Base-by-base conservation (phyloP, 1,140 invertebrate genomes). In the Aphaenogaster floridana region DNA sequence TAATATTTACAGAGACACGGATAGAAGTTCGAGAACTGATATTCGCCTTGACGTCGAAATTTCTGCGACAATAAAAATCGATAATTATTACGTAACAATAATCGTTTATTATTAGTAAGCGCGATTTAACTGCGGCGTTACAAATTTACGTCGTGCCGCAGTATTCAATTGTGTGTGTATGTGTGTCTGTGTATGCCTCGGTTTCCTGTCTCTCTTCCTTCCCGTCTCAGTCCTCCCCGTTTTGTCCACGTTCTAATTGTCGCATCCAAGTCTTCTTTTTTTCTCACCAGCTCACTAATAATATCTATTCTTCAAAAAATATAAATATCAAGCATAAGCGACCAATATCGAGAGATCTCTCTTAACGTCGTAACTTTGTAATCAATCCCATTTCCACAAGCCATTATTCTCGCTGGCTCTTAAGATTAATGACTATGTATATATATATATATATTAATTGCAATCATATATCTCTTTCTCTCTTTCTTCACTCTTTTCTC, bases 1-100 rank as follows among this genome's bases (percentile, higher is more conserved):
- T 94, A 95, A 95, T 95, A 95, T 95, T 94, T 95, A 95, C 95
- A 95, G 94, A 95, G 94, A 79, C 77, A 94, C 92, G 89, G 92
- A 93, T 93, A 92, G 91, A 93, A 66, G 64, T 80, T 93, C 92
- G 91, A 94, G 93, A 94, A 93, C 92, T 92, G 88, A 94, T 69
- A 69, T 94, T 81, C 64, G 91, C 93, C 85, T 91, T 89, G 91
- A 94, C 89, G 54, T 84, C 59, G 69, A 89, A 92, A 83, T 50
- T 90, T 87, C 69, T 77, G 77, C 86, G 81, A 90, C 54, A 92
- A 89, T 92, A 91, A 92, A 90, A 92, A 92, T 88, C 84, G 88
- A 87, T 78, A 72, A 85, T 90, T 90, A 87, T 92, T 92, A 92
- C 87, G 88, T 89, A 92, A 91, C 90, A 84, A 68, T 93, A 91